Percentiles rank a stretch among this genome's conserved stretches.
Evolutionary conservation across 2,113 vertebrate species (phyloP).

Genomic region (Ramphastos sulfuratus): DNA sequence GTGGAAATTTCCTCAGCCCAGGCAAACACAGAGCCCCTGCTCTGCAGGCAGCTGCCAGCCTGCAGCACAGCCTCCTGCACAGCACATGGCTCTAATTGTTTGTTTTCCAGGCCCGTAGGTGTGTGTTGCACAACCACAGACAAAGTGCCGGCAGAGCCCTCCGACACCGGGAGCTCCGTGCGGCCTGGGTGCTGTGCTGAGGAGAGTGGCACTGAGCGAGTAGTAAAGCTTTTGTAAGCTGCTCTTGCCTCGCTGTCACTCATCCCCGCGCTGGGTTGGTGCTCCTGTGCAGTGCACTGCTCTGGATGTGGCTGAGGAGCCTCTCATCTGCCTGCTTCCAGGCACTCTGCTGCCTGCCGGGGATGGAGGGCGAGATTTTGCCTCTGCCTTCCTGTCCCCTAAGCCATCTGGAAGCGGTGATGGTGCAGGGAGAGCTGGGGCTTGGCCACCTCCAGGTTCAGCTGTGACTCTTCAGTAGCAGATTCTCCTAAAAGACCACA

Average conservation of each 20-base stretch:
- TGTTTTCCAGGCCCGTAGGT: constrained; percentile 30
- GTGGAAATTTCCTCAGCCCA: constrained; percentile 37
- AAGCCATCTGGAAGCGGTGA: neutral
- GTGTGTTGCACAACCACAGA: neutral
- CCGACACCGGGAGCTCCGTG: neutral
- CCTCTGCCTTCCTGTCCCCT: neutral
- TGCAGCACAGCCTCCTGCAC: neutral
- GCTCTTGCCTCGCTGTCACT: constrained; percentile 8
- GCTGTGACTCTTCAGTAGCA: neutral
- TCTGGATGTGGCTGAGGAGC: neutral
- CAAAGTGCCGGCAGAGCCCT: neutral
- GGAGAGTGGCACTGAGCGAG: neutral
- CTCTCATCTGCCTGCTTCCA: neutral
- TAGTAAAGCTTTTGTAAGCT: constrained; percentile 16
- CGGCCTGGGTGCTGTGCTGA: neutral
- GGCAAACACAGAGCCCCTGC: neutral
- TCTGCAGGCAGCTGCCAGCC: neutral
- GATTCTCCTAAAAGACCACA: neutral
- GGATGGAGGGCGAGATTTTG: neutral
- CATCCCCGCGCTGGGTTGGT: neutral
- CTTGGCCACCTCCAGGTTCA: neutral
- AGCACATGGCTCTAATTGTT: neutral
- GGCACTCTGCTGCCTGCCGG: neutral
- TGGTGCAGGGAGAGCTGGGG: neutral
- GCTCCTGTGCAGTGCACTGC: neutral